phyloP scores from a whole-genome alignment of 2,797 vertebrate species.

The Thalassophryne amazonica region DNA sequence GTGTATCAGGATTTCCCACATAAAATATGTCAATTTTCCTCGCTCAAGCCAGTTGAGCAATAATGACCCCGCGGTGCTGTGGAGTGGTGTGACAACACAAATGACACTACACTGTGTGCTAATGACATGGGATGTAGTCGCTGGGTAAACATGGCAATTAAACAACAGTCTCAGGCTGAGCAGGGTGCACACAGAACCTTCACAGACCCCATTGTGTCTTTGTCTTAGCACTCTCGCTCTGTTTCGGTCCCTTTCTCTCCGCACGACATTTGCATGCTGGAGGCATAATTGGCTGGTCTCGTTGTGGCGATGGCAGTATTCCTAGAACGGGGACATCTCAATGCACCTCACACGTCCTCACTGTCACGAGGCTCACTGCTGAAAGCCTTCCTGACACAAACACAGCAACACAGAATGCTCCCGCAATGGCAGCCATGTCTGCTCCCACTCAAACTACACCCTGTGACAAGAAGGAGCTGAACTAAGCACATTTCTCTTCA shows the following conservation, averaged over 20 bases:
- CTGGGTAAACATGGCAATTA: constrained; percentile 82
- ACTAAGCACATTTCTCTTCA: constrained; percentile 81
- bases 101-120: constrained; percentile 79
- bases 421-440: constrained; percentile 90
- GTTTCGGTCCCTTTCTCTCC: constrained; percentile 33
- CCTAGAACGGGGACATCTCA: constrained; percentile 95
- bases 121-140: constrained; percentile 79
- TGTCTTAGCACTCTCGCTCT: constrained; percentile 57
- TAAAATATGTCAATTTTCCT: constrained; percentile 79
- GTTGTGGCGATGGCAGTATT: constrained; percentile 82
- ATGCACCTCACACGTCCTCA: constrained; percentile 89
- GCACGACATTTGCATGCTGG: constrained; percentile 80
- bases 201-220: constrained; percentile 75
- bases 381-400: constrained; percentile 94
- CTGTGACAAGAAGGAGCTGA: constrained; percentile 83
- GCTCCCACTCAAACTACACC: constrained; percentile 83
- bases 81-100: constrained; percentile 76
- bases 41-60: constrained; percentile 70
- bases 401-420: constrained; percentile 86
- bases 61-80: constrained; percentile 78
- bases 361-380: constrained; percentile 88
- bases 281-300: constrained; percentile 86
- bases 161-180: constrained; percentile 77
- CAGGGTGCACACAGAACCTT: constrained; percentile 71
- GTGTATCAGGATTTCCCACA: constrained; percentile 74